phyloP scores from a whole-genome alignment of 2,113 vertebrate species.

The Gracilinanus agilis region DNA sequence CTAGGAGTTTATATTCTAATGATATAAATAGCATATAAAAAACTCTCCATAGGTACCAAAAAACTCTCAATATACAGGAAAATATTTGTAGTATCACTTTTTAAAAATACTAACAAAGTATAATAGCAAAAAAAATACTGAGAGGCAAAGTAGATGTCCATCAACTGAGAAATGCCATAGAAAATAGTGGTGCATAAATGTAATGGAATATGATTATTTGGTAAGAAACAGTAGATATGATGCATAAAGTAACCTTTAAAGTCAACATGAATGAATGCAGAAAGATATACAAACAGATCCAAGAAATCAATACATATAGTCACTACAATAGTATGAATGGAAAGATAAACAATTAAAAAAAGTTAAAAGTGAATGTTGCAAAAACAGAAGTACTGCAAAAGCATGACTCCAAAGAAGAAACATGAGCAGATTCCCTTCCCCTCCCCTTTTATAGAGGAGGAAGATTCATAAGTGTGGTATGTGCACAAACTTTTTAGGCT shows the following conservation, averaged over 20 bases:
- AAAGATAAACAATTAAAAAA: not conserved
- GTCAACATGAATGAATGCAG: not conserved
- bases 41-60: not conserved
- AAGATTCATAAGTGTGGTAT: not conserved
- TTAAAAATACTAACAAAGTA: not conserved
- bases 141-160: not conserved
- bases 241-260: not conserved
- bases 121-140: not conserved
- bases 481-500: not conserved
- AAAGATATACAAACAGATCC: not conserved
- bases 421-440: not conserved
- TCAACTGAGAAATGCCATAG: not conserved
- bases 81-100: not conserved
- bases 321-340: not conserved
- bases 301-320: not conserved
- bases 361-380: not conserved
- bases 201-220: not conserved
- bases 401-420: not conserved
- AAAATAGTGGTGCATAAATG: not conserved
- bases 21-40: not conserved
- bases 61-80: not conserved
- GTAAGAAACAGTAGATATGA: not conserved
- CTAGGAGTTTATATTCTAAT: not conserved
- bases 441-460: not conserved
- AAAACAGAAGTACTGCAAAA: not conserved